Percentiles rank a stretch among this genome's conserved stretches.
phyloP scores from a whole-genome alignment of 2,888 invertebrate species.

The Noctua janthina region DNA sequence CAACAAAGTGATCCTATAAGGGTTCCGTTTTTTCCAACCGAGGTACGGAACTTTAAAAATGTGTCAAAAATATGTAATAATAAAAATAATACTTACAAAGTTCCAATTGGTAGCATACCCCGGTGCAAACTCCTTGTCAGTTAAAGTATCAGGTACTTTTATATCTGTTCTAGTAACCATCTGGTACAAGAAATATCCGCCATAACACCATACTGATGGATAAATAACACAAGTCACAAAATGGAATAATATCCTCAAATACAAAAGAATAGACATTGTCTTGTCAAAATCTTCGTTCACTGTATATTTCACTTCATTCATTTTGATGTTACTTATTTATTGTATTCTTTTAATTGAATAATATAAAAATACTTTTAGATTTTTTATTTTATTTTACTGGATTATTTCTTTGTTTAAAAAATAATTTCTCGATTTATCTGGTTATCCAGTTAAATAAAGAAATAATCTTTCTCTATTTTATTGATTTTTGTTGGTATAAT shows the following conservation, averaged over 20 bases:
- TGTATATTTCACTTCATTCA: background rate
- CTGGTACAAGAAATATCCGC: background rate
- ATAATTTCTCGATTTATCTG: background rate
- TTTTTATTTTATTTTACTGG: background rate
- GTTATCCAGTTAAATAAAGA: background rate
- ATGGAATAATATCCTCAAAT: background rate
- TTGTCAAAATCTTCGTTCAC: constrained; percentile 3
- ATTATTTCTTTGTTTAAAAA: background rate
- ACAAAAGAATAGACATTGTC: background rate
- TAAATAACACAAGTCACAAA: background rate
- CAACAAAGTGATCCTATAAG: too few species aligned
- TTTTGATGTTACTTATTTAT: background rate
- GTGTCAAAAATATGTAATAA: too few species aligned
- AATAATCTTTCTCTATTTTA: background rate
- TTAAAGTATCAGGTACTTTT: constrained; percentile 1
- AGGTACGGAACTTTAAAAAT: too few species aligned
- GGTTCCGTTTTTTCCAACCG: too few species aligned
- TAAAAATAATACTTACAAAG: constrained; percentile 1
- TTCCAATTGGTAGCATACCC: background rate
- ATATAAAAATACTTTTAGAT: background rate
- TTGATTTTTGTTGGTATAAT: background rate
- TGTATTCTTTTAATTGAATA: background rate
- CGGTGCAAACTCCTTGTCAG: background rate
- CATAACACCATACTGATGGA: background rate
- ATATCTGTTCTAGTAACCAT: background rate